phyloP scores from a whole-genome alignment of 2,113 vertebrate species.

The Urocolius indicus region DNA sequence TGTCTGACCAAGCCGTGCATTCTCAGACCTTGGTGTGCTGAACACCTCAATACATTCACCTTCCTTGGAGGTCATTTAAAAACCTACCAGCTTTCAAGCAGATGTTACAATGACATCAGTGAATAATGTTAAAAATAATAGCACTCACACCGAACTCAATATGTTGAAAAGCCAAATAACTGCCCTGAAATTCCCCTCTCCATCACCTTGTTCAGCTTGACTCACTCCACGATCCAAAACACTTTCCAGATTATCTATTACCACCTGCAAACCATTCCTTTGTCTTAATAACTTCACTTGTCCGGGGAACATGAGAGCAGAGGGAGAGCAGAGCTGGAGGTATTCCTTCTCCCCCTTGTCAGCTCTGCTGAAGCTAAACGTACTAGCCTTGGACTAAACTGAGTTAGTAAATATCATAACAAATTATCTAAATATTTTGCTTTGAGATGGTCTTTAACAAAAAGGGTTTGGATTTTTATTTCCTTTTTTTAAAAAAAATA shows the following conservation, averaged over 20 bases:
- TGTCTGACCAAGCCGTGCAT: fast-evolving
- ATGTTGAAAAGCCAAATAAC: background rate
- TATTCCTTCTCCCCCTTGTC: background rate
- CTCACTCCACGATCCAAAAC: background rate
- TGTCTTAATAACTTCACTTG: fast-evolving
- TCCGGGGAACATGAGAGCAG: background rate
- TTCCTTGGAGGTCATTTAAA: background rate
- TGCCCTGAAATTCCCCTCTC: background rate
- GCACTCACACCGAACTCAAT: fast-evolving
- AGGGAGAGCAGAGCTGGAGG: background rate
- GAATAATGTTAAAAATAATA: background rate
- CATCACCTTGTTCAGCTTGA: background rate
- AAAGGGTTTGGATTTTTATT: background rate
- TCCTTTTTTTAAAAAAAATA: background rate
- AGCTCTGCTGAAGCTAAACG: background rate
- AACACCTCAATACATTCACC: background rate
- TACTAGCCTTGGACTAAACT: background rate
- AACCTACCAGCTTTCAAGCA: background rate
- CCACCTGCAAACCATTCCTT: background rate
- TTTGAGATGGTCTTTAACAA: background rate
- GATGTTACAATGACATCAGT: background rate
- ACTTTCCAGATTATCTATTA: background rate
- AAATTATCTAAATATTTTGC: background rate
- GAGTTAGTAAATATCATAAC: background rate
- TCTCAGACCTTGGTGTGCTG: background rate